A percentile compares a stretch with the other conserved stretches of the same genome.
Conservation (phyloP, 2,113 vertebrate species). For the Acrocephalus kingi region DNA sequence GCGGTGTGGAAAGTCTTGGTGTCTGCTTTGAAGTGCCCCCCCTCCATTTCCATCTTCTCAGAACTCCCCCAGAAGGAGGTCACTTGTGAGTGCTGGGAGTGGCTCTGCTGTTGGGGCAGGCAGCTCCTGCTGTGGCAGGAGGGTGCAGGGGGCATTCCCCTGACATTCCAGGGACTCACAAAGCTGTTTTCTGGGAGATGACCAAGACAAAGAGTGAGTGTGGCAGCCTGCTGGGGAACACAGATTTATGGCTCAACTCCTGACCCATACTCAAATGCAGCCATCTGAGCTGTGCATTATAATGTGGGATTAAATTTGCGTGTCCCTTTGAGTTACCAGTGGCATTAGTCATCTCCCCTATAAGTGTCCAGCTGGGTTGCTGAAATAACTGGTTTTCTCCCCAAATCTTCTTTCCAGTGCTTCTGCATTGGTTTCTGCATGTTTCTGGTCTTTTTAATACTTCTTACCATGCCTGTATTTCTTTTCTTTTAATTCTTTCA, state of each 20-base stretch:
- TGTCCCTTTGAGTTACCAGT: constrained; percentile 8
- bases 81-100: accelerated
- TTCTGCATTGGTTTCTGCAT: background rate
- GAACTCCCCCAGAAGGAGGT: background rate
- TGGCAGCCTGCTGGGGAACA: background rate
- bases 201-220: background rate
- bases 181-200: background rate
- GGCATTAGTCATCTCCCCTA: background rate
- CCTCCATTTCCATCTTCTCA: background rate
- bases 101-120: accelerated
- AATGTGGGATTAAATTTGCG: background rate
- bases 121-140: accelerated
- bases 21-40: background rate
- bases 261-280: constrained; percentile 22
- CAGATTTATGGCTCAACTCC: constrained; percentile 22
- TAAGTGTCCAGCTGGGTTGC: background rate
- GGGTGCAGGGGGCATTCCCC: accelerated
- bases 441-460: background rate
- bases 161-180: background rate
- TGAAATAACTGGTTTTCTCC: background rate
- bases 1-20: accelerated
- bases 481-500: background rate
- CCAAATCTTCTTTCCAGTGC: background rate
- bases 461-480: background rate
- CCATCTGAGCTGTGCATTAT: background rate